Base-by-base conservation (phyloP, 2,113 vertebrate genomes). In the Lycaon pictus region DNA sequence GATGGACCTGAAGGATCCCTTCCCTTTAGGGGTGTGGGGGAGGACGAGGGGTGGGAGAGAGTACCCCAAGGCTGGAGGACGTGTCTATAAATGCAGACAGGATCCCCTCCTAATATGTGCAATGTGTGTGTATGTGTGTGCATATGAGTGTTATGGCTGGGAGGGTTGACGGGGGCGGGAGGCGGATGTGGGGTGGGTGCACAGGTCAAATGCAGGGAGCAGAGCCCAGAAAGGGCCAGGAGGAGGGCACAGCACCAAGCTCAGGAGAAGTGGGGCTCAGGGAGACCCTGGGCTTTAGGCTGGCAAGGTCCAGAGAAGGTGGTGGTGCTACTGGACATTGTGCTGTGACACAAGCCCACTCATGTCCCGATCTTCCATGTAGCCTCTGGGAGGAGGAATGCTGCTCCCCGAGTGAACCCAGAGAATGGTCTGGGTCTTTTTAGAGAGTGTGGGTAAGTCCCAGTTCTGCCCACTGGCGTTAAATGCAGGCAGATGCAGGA, bases 101-200 rank as follows among this genome's bases (percentile, higher is more conserved):
- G 32, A 8, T 11, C 60, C 8, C 15, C 55, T 23, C 4, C 11
- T 6, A 3, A 6, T 5, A 8, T 0, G 0, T 2, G 11, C 22
- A 15, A 22, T 1, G 58, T 11, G 32, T 0, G 1, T 1, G 58
- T 11, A 27, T 0, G 1, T 5, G 56, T 0, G 3, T 16, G 2
- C n/a, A 11, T 19, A 8, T 3, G 6, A 25, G 55, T 48, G 58
- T 3, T 8, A 1, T 13, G 17, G 53, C 25, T 23, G 20, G 48
- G 2, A n/a, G 51, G 25, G 35, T 22, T 8, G 0, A 3, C 11
- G 82, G n/a, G 6, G 7, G 29, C 27, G 8, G 65, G 32, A 9
- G 2, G 7, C 2, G 8, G 11, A 7, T 0, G 6, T 35, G 55
- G 1, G 3, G 2, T 3, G 1, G 3, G 62, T 5, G 16, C 62